These are phyloP conservation scores for Indicator indicator DNA, from an alignment of 2,113 vertebrate genomes.

Conservation along the genomic window DNA sequence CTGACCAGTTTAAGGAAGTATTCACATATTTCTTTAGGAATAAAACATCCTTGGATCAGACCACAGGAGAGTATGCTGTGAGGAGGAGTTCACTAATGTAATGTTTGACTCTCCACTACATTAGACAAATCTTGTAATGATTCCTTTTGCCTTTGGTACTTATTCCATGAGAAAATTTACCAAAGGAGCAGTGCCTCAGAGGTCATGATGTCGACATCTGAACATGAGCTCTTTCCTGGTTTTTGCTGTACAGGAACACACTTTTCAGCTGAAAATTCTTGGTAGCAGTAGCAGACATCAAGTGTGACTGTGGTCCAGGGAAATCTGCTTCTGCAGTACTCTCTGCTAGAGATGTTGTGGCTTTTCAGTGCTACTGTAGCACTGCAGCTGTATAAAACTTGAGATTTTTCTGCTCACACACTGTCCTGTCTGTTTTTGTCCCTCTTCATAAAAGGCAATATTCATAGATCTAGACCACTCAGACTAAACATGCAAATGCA, in stretches of 20 bases:
- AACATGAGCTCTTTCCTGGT: not conserved
- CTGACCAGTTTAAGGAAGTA: not conserved
- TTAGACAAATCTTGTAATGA: not conserved
- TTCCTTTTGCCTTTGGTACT: not conserved
- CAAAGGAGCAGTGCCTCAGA: not conserved
- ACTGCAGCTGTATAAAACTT: not conserved
- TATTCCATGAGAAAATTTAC: not conserved
- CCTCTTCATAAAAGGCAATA: not conserved
- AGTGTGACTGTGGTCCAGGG: not conserved
- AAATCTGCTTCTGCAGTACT: not conserved
- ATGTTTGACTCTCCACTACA: not conserved
- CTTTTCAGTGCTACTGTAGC: not conserved
- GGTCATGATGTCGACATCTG: not conserved
- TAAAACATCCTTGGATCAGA: not conserved
- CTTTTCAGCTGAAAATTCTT: not conserved
- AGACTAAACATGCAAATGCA: not conserved
- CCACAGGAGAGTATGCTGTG: fast-evolving
- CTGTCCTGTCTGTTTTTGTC: not conserved
- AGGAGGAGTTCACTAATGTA: not conserved
- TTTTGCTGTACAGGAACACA: not conserved
- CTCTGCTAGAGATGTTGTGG: not conserved
- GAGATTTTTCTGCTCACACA: not conserved
- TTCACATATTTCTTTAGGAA: not conserved
- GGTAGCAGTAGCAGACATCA: not conserved
- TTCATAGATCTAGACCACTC: not conserved